Evolutionary conservation across 92 coral and sea anemone genomes (phyloP), one percentile per base, ranked within the genome.

Genomic region (Chrysogorgia sp.): DNA sequence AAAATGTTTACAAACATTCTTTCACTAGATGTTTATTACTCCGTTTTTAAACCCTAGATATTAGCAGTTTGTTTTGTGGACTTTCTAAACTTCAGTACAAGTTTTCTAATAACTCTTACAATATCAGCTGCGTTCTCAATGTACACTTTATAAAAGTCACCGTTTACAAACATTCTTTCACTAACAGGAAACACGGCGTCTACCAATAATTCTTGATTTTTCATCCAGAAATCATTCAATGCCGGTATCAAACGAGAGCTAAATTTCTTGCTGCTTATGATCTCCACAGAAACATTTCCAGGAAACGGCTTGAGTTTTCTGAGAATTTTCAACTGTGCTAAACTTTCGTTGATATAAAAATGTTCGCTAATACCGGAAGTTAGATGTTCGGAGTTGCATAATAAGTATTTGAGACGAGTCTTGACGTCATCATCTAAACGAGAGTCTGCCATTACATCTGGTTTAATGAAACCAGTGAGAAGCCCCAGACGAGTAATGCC

Each of bases 271-370:
- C 93, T 93, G 64, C 91, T 91, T 29, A 93, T 83, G 15, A 93
- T 35, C 29, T 88, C 72, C 22, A 91, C 86, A 40, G 63, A 77
- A 48, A 77, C 72, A 49, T 80, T 85, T 0, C 84, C 80, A 19
- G 87, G 82, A 76, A 93, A 93, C 40, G 88, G 91, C 79, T 93
- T 93, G 20, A 93, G 30, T 69, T 83, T 88, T 32, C 75, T 80
- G 17, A 93, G 78, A 56, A 86, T 86, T 64, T 81, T 91, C 76
- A 91, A 71, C 81, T 93, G 98, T 4, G 96, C 83, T 33, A 93
- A 80, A 82, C 98, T 93, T 67, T 93, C 98, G 74, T 93, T 93
- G 45, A 89, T 85, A 58, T 91, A 93, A 83, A 70, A 93, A 58
- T 80, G 82, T 76, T 93, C 98, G 43, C 87, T 92, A 37, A 93